These are phyloP conservation scores for Ceuthmochares aereus DNA, from an alignment of 2,113 vertebrate species.

Conservation along the genomic window DNA sequence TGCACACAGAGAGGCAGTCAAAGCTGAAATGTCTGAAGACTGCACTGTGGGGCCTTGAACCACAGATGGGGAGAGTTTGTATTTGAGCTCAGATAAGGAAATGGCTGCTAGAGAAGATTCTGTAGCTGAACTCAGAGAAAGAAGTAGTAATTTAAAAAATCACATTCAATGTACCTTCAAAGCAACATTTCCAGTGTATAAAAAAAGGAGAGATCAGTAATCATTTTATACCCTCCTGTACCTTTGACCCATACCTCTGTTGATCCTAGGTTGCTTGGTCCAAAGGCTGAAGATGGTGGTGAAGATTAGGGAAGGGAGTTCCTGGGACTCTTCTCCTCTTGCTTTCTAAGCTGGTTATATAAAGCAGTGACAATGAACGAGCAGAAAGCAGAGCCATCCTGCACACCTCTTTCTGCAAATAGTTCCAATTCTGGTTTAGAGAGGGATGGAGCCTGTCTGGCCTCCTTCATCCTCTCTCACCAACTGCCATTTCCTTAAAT, in stretches of 20 bases:
- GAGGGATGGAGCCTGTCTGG: rapidly evolving
- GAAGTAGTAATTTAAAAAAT: background rate
- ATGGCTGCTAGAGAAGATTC: background rate
- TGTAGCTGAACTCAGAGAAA: background rate
- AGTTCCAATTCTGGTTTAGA: background rate
- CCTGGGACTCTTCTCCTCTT: background rate
- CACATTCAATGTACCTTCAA: background rate
- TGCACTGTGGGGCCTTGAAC: background rate
- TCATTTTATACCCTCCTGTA: background rate
- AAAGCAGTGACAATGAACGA: background rate
- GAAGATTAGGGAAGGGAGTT: background rate
- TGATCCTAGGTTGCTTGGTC: background rate
- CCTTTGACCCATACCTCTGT: background rate
- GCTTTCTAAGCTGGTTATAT: background rate
- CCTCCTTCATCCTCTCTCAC: background rate
- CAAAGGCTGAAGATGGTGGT: background rate
- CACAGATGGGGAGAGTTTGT: background rate
- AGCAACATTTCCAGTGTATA: background rate
- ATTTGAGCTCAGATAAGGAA: background rate
- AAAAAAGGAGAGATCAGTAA: background rate
- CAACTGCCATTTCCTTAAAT: background rate
- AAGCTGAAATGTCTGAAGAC: background rate
- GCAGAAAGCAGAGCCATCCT: background rate
- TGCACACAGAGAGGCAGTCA: background rate
- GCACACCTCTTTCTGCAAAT: background rate